Percentiles rank a stretch among this genome's conserved stretches.
Evolutionary conservation across 2,113 vertebrate species (phyloP).

Genomic region (Zosterops hypoxanthus): DNA sequence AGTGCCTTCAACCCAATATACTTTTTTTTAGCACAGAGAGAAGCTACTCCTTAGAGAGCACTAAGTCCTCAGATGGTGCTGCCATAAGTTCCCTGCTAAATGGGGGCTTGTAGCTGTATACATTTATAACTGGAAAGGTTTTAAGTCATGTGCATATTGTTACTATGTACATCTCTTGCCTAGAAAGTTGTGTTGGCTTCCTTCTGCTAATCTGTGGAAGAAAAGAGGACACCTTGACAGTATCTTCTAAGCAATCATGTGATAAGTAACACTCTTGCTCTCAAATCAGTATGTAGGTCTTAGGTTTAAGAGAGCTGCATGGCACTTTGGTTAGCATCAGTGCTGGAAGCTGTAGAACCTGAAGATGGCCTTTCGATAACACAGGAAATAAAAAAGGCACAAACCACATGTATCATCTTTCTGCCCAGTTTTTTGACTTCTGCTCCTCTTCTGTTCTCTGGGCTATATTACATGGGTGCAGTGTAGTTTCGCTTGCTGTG

Average conservation of each 20-base stretch:
- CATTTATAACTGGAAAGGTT: neutral
- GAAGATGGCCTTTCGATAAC: neutral
- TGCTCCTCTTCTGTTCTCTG: neutral
- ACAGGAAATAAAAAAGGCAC: neutral
- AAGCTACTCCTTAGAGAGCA: neutral
- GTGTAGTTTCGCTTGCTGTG: neutral
- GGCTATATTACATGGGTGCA: neutral
- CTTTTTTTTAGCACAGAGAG: neutral
- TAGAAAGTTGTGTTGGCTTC: neutral
- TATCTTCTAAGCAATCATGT: neutral
- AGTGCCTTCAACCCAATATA: fast-evolving
- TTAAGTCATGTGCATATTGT: neutral
- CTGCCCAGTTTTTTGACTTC: neutral
- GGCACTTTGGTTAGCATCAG: neutral
- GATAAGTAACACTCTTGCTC: neutral
- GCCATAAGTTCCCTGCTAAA: neutral
- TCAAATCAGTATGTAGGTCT: neutral
- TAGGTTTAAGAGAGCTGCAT: neutral
- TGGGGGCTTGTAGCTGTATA: neutral
- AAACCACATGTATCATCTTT: neutral
- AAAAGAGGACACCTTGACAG: neutral
- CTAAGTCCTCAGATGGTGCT: neutral
- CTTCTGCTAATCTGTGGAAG: neutral
- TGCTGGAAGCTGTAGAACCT: neutral
- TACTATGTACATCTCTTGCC: neutral